Percentiles rank a stretch among this genome's conserved stretches.
phyloP scores from a whole-genome alignment of 2,888 invertebrate genomes.

The Dendrolimus houi region DNA sequence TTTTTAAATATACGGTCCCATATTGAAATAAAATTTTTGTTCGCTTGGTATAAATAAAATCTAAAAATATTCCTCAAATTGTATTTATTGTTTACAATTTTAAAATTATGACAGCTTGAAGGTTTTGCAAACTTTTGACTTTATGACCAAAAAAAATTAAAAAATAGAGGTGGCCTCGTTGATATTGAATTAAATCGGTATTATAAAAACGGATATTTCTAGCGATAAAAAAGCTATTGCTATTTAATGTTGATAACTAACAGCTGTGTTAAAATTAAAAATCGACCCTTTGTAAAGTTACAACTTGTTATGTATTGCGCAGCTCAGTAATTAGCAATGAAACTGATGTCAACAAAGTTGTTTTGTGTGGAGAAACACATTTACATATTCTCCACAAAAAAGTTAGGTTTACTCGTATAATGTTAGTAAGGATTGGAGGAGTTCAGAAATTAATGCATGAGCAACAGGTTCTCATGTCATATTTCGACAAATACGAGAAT shows the following conservation, averaged over 20 bases:
- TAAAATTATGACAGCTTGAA: too few relatives aligned
- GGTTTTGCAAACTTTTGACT: too few relatives aligned
- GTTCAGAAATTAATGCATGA: constrained; percentile 55
- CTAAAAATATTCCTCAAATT: too few relatives aligned
- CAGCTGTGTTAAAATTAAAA: not conserved
- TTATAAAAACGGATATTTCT: too few relatives aligned
- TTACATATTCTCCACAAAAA: constrained; percentile 19
- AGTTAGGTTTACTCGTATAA: constrained; percentile 9
- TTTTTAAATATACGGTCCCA: too few relatives aligned
- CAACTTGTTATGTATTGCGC: constrained; percentile 26
- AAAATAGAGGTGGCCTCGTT: too few relatives aligned
- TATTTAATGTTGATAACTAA: not conserved
- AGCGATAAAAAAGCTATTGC: too few relatives aligned
- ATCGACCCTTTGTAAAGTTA: not conserved
- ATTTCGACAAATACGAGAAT: constrained; percentile 65
- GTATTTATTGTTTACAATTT: too few relatives aligned
- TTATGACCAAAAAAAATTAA: too few relatives aligned
- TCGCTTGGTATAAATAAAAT: too few relatives aligned
- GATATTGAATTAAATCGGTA: too few relatives aligned
- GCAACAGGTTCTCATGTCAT: constrained; percentile 69
- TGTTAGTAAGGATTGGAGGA: constrained; percentile 38
- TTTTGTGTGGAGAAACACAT: constrained; percentile 11
- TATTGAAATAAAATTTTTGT: too few relatives aligned
- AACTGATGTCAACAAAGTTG: constrained; percentile 6
- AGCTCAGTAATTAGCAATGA: constrained; percentile 22